A percentile compares a stretch with the other conserved stretches of the same genome.
These are phyloP conservation scores for Cryptocheilus praepositus DNA, from an alignment of 2,888 invertebrate genomes.

Conservation along the genomic window DNA sequence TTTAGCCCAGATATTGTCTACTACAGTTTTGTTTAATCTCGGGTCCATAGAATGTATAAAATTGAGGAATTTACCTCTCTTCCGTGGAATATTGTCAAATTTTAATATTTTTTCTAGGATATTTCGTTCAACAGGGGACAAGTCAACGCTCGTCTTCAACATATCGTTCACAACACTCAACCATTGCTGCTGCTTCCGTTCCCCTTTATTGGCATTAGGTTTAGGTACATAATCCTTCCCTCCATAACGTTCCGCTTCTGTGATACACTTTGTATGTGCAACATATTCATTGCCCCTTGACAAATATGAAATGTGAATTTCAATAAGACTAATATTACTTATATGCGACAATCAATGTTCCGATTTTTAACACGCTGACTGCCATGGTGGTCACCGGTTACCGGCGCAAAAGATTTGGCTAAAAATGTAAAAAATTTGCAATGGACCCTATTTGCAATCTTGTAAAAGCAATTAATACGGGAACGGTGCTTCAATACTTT, in stretches of 20 bases:
- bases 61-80: constrained; percentile 88
- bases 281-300: constrained; percentile 82
- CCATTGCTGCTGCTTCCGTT: constrained; percentile 91
- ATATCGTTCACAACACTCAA: constrained; percentile 83
- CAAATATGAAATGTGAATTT: too few relatives aligned
- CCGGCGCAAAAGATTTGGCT: too few relatives aligned
- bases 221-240: constrained; percentile 86
- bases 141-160: constrained; percentile 77
- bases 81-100: constrained; percentile 89
- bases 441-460: too few relatives aligned
- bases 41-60: constrained; percentile 81
- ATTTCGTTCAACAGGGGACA: constrained; percentile 78
- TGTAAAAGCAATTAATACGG: too few relatives aligned
- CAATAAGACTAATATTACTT: not conserved
- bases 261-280: constrained; percentile 79
- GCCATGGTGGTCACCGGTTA: too few relatives aligned
- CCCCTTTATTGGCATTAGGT: constrained; percentile 86
- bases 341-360: too few relatives aligned
- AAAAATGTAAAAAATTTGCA: too few relatives aligned
- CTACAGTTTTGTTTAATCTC: constrained; percentile 77
- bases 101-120: constrained; percentile 83
- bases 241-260: constrained; percentile 91
- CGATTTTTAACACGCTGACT: too few relatives aligned
- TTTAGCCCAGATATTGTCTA: constrained; percentile 82
- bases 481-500: too few relatives aligned